A percentile compares a stretch with the other conserved stretches of the same genome.
Evolutionary conservation across 2,113 vertebrate genomes (phyloP).

Genomic region (Nyctereutes procyonoides): DNA sequence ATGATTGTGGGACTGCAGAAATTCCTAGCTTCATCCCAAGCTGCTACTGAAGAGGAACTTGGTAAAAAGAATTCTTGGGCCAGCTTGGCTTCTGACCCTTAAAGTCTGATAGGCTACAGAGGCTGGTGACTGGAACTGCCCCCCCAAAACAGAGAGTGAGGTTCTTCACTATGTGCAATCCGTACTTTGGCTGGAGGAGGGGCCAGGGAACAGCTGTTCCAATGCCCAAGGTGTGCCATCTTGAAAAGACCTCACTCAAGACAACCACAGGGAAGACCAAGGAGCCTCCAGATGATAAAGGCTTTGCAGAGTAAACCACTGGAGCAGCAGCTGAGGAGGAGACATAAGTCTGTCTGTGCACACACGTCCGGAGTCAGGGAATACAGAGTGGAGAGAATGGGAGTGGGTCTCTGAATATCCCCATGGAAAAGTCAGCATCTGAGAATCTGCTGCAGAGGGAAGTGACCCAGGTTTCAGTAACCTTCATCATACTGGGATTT

Average conservation of each 20-base stretch:
- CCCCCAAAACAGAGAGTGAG: background rate
- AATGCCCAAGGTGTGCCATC: fast-evolving
- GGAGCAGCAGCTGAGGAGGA: no score
- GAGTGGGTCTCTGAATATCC: background rate
- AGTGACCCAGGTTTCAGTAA: background rate
- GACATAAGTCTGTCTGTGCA: background rate
- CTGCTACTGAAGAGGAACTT: background rate
- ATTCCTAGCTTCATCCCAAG: background rate
- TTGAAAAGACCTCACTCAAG: background rate
- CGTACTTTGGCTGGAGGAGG: background rate
- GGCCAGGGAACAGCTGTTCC: background rate
- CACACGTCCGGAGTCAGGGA: background rate
- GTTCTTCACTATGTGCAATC: background rate
- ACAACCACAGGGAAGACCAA: background rate
- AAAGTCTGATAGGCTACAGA: background rate
- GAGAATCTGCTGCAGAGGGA: background rate
- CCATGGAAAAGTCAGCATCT: background rate
- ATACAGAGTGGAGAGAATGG: no score
- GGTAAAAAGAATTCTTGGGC: background rate
- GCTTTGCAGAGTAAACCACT: background rate
- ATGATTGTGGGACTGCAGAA: background rate
- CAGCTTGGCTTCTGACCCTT: background rate
- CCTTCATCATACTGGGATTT: background rate
- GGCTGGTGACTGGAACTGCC: background rate
- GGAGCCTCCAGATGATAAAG: background rate